A percentile compares a stretch with the other conserved stretches of the same genome.
phyloP scores from a whole-genome alignment of 2,113 vertebrate species.

The Grallaria varia region DNA sequence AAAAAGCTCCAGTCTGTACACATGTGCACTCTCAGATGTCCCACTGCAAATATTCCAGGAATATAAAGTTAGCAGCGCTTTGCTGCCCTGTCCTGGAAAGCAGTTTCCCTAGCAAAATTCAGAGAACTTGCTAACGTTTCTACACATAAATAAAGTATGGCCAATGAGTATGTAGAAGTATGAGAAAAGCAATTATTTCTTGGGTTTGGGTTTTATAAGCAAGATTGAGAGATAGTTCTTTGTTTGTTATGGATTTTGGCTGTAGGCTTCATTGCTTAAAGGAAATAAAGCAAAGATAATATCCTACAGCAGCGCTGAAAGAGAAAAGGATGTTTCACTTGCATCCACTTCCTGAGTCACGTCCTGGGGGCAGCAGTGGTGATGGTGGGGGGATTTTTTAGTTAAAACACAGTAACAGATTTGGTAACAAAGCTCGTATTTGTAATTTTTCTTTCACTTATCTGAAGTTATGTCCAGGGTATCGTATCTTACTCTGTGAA shows the following conservation, averaged over 20 bases:
- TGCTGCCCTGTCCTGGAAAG: background rate
- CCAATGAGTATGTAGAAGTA: background rate
- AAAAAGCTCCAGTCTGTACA: background rate
- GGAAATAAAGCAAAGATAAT: background rate
- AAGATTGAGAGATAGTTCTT: background rate
- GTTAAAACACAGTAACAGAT: background rate
- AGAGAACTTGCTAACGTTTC: background rate
- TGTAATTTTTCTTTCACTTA: background rate
- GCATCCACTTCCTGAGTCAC: background rate
- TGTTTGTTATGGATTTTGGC: background rate
- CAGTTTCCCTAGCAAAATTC: background rate
- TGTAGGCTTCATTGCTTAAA: background rate
- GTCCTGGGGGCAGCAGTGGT: background rate
- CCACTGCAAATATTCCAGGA: background rate
- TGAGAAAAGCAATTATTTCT: background rate
- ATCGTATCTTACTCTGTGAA: background rate
- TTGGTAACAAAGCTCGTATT: background rate
- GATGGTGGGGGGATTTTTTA: background rate
- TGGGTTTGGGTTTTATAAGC: background rate
- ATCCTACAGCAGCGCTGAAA: background rate
- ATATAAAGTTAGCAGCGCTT: background rate
- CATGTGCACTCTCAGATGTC: background rate
- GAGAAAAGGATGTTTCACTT: background rate
- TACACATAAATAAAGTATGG: background rate
- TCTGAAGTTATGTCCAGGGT: background rate